Base-by-base conservation (phyloP, 2,113 vertebrate genomes). In the Peromyscus maniculatus region DNA sequence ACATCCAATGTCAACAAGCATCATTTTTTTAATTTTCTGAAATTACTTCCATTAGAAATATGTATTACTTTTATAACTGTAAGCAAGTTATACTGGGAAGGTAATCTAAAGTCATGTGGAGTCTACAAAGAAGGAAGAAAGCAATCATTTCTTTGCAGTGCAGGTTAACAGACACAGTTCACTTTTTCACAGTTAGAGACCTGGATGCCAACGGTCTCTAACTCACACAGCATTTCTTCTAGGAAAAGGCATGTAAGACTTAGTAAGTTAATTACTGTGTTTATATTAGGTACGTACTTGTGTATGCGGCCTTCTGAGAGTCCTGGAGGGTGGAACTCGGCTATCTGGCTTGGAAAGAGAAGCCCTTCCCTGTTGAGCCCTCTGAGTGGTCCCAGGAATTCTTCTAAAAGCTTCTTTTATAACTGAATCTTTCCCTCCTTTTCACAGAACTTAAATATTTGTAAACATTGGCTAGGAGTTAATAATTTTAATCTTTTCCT, bases 321-420 rank as follows among this genome's bases (percentile, higher is more conserved):
- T 26, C 5, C 36, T 62, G 36, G 33, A 21, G 36, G 22, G 22
- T 59, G 2, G 36, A 83, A 62, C 55, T 26, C 3, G 0, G 9
- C 33, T 49, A 39, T 67, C 62, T 67, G 4, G 28, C 31, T 67
- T 49, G 64, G 17, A 66, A 33, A 26, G 9, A 87, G 4, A 49
- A 22, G 17, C 28, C 16, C 39, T 7, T 87, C 10, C 39, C 43
- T 67, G 9, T 1, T 33, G 83, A 67, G 16, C 8, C 26, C 5
- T 28, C 5, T 67, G 0, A 46, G 43, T 67, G 31, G 9, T 21
- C 16, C 28, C 13, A 75, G 46, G 13, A 33, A 74, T 97, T 91
- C 87, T 62, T 78, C 87, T 36, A 80, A 97, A 91, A 11, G 71
- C 59, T 96, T 26, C 43, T 91, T 94, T 97, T 87, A 1, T 93